Percentiles rank a stretch among this genome's conserved stretches.
phyloP scores from a whole-genome alignment of 1,140 invertebrate genomes.

The Helicoverpa armigera region DNA sequence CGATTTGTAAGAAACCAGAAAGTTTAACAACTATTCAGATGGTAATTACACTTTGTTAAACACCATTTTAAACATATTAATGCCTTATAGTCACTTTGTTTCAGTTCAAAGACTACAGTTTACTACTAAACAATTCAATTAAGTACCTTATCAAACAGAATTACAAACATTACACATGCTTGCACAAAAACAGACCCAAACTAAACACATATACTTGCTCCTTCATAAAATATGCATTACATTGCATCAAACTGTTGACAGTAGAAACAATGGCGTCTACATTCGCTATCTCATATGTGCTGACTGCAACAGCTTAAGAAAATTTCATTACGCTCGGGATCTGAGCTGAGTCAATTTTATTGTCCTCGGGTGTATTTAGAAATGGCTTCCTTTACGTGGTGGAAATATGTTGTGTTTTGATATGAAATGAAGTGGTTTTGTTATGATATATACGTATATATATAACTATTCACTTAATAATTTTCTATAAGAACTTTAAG shows the following conservation, averaged over 20 bases:
- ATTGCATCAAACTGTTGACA: constrained; percentile 25
- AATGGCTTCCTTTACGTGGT: neutral
- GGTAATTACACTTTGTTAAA: too few relatives aligned
- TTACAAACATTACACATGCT: too few relatives aligned
- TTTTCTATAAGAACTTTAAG: too few relatives aligned
- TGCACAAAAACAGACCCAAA: neutral
- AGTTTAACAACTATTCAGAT: too few relatives aligned
- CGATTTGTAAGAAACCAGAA: too few relatives aligned
- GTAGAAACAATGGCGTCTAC: neutral
- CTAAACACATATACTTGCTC: constrained; percentile 14
- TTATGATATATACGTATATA: neutral
- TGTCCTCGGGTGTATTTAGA: constrained; percentile 3
- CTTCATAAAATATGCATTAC: constrained; percentile 27
- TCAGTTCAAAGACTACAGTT: too few relatives aligned
- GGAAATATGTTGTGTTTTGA: neutral
- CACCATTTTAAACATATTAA: too few relatives aligned
- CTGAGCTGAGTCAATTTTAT: neutral
- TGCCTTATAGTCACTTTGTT: too few relatives aligned
- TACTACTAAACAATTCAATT: too few relatives aligned
- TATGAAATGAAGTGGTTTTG: neutral
- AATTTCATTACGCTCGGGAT: constrained; percentile 28
- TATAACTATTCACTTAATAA: too few relatives aligned
- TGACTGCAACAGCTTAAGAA: constrained; percentile 29
- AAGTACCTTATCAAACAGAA: too few relatives aligned
- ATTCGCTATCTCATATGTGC: neutral